These are phyloP conservation scores for Diphyllodes magnificus DNA, from an alignment of 2,113 vertebrate genomes.

Conservation along the genomic window DNA sequence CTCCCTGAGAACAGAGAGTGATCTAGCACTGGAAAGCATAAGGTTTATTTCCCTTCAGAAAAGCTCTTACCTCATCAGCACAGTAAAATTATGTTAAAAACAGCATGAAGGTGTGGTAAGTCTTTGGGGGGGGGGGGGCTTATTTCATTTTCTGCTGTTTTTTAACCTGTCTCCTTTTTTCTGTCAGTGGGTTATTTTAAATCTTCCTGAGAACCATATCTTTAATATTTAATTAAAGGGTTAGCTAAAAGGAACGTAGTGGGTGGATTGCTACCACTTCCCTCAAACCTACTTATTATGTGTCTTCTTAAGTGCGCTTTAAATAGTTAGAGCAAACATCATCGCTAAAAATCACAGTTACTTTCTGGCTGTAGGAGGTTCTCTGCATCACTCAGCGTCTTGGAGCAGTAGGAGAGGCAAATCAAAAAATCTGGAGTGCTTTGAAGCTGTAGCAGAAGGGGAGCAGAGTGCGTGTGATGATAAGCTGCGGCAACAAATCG, in stretches of 20 bases:
- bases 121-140: not conserved
- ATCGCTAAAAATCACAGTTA: constrained; percentile 49
- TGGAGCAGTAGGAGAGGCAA: constrained; percentile 29
- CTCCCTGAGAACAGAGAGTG: not conserved
- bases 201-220: constrained; percentile 40
- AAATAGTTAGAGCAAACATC: constrained; percentile 53
- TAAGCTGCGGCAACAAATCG: not conserved
- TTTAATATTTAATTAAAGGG: constrained; percentile 64
- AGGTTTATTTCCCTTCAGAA: not conserved
- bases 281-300: constrained; percentile 60
- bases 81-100: not conserved
- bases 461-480: not conserved
- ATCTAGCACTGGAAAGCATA: not conserved
- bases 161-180: constrained; percentile 34
- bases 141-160: not conserved
- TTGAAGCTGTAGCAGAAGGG: constrained; percentile 33
- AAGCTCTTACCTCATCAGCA: not conserved
- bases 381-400: constrained; percentile 6
- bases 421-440: constrained; percentile 34
- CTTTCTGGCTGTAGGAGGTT: constrained; percentile 55
- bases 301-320: constrained; percentile 48
- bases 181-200: constrained; percentile 46
- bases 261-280: constrained; percentile 57
- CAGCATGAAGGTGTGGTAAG: not conserved
- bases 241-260: constrained; percentile 39